Evolutionary conservation across 2,888 invertebrate genomes (phyloP), one percentile per base, ranked within the genome.

Genomic region (Callosobruchus maculatus): DNA sequence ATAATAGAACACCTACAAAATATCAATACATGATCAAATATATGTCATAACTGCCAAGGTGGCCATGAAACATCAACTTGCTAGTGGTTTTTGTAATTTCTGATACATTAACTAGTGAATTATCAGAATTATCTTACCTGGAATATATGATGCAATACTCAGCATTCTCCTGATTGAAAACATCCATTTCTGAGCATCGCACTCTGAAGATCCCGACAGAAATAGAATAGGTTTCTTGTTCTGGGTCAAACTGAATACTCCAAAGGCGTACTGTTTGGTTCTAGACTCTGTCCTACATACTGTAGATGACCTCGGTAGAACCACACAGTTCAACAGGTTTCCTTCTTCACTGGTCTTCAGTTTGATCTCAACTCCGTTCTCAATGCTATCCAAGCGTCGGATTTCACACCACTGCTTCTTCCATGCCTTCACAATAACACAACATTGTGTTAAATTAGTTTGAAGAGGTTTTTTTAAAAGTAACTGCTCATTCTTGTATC

Each of bases 151-250:
- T 71, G 88, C 85, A 73, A 86, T 85, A 78, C 86, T 86, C 22
- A 92, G 81, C 77, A 92, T 86, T 75, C 87, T 85, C 76, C 90
- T 87, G 70, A 92, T 90, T 77, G 90, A 90, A 18, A 89, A 88
- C 90, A 94, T 94, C 93, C 93, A 94, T 71, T 88, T 83, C 81
- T 93, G 93, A 5, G 91, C 89, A 76, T 93, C 92, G 21, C 90
- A 90, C 77, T 92, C 90, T 0, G 91, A 91, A 73, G 85, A 88
- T 0, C 92, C 92, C 0, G 92, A 91, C 74, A 94, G 88, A 77
- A 92, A 90, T 20, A 93, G 85, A 20, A 92, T 86, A 0, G 93
- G 91, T 81, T 92, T 92, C 72, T 90, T 67, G 89, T 77, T 90
- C 72, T 89, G 88, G 20, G 88, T 89, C 0, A 88, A 82, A 7